Conservation (phyloP, 2,113 vertebrate genomes). For the Tringa solitaria region DNA sequence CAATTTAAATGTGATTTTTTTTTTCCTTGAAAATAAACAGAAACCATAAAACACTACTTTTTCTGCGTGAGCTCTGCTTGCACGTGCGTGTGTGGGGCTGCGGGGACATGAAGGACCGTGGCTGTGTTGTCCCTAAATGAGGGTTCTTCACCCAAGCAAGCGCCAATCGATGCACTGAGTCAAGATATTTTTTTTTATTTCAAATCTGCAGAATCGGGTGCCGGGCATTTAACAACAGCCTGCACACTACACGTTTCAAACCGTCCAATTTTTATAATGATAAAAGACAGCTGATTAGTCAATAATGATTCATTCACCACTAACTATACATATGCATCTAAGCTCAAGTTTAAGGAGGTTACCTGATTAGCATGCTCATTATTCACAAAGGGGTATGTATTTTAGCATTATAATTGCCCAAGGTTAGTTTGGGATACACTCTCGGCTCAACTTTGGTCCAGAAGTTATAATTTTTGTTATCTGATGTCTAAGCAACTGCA, state of each 20-base stretch:
- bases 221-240: no score
- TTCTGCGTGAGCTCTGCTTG: background rate
- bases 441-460: background rate
- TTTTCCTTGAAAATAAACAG: constrained; percentile 87
- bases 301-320: background rate
- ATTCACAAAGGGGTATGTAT: background rate
- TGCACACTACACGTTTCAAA: background rate
- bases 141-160: background rate
- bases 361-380: background rate
- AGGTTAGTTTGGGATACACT: background rate
- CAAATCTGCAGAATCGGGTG: background rate
- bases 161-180: background rate
- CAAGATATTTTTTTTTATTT: background rate
- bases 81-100: accelerated
- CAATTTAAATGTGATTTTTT: constrained; percentile 74
- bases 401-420: background rate
- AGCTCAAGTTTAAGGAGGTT: background rate
- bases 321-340: background rate
- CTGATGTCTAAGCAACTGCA: background rate
- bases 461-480: background rate
- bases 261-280: background rate
- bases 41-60: constrained; percentile 1
- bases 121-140: background rate
- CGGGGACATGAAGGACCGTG: accelerated
- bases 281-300: background rate